These are phyloP conservation scores for Nephrotoma appendiculata DNA, from an alignment of 2,888 invertebrate genomes.

Conservation along the genomic window DNA sequence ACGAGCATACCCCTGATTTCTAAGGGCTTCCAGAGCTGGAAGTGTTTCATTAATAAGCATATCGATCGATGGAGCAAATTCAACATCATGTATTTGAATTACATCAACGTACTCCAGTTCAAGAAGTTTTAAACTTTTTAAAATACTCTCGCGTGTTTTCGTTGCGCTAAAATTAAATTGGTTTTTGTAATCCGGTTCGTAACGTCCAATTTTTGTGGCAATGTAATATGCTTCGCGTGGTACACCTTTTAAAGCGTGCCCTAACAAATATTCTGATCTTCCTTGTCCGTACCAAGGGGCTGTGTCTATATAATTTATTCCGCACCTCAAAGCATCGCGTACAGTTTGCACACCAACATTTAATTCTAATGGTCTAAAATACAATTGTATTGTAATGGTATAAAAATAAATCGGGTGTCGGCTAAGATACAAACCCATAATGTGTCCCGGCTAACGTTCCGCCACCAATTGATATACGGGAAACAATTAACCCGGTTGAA, in stretches of 20 bases:
- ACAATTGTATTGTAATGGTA: background rate
- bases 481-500: slow-evolving; percentile 54
- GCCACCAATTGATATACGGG: slow-evolving; percentile 59
- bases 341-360: slow-evolving; percentile 54
- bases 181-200: slow-evolving; percentile 47
- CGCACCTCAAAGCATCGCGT: slow-evolving; percentile 52
- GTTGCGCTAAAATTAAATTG: slow-evolving; percentile 81
- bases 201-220: slow-evolving; percentile 86
- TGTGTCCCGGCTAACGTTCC: slow-evolving; percentile 36
- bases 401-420: background rate
- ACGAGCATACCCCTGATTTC: slow-evolving; percentile 54
- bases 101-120: slow-evolving; percentile 75
- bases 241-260: slow-evolving; percentile 63
- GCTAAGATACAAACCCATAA: slow-evolving; percentile 45
- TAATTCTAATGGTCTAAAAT: slow-evolving; percentile 44
- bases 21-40: slow-evolving; percentile 61
- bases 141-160: slow-evolving; percentile 58
- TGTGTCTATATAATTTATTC: slow-evolving; percentile 86
- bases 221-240: slow-evolving; percentile 75
- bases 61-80: slow-evolving; percentile 65
- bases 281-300: slow-evolving; percentile 90
- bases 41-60: slow-evolving; percentile 72
- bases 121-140: slow-evolving; percentile 55
- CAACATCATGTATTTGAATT: slow-evolving; percentile 86
- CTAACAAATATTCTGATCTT: slow-evolving; percentile 64